Percentiles rank a stretch among this genome's conserved stretches.
Evolutionary conservation across 2,797 vertebrate genomes (phyloP).

Genomic region (Pipistrellus kuhlii): DNA sequence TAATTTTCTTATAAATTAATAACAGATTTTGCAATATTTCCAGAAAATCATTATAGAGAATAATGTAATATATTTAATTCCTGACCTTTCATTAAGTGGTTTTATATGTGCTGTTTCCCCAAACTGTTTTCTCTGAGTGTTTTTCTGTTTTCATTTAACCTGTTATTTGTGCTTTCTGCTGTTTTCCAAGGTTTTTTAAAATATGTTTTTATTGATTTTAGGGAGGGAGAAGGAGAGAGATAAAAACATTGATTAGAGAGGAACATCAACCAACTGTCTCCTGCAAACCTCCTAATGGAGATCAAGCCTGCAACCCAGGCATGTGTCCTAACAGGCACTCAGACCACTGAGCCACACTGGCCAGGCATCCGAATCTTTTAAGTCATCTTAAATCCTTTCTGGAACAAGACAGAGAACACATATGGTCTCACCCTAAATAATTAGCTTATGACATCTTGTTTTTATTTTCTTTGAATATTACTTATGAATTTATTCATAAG

Average conservation of each 20-base stretch:
- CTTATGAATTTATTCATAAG: background rate
- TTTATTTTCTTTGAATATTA: constrained; percentile 41
- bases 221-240: no score
- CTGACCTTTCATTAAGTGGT: constrained; percentile 40
- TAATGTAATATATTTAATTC: constrained; percentile 28
- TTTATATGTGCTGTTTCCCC: background rate
- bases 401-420: background rate
- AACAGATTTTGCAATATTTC: background rate
- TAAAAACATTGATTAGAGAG: no score
- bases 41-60: constrained; percentile 49
- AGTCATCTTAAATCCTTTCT: constrained; percentile 29
- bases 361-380: constrained; percentile 34
- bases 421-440: background rate
- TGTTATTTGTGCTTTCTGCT: constrained; percentile 42
- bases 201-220: no score
- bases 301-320: no score
- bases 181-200: background rate
- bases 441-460: background rate
- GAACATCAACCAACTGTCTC: no score
- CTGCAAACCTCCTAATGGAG: no score
- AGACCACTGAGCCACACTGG: no score
- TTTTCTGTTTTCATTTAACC: background rate
- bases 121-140: background rate
- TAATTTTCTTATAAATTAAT: constrained; percentile 47
- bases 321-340: no score